Base-by-base conservation (phyloP, 2,113 vertebrate species). In the Hypocryptadius cinnamomeus region DNA sequence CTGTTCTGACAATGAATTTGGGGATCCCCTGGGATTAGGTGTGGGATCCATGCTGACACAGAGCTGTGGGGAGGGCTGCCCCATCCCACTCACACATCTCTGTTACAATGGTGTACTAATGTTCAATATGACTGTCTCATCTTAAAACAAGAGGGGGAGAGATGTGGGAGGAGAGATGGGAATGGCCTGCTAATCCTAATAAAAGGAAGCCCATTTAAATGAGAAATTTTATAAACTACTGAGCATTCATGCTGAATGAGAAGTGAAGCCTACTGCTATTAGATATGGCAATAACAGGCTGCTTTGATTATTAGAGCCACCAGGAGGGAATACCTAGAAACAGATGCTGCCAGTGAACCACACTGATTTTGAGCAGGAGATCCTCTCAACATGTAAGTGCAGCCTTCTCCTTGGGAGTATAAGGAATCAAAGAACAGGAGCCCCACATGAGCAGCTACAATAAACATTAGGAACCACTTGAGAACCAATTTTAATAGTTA, bases 1-100 rank as follows among this genome's bases (percentile, higher is more conserved):
- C 73, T 80, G 85, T 86, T 65, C 66, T 93, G 78, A 48, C 93
- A 91, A 93, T 85, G 94, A 85, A 82, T 95, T 80, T 92, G 79
- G 56, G 94, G 68, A 79, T 95, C 76, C 90, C 79, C 63, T 30
- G 94, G 69, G 85, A 5, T 40, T 51, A 25, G 71, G 68, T 33
- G 14, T 22, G 47, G 78, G 30, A 8, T 51, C 69, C 33, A 39
- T 86, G 82, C 92, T 50, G 88, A 87, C 85, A 89, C 77, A 74
- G 87, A 44, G 47, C 90, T 76, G 25, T 35, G 60, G 53, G 63
- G 48, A 50, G 42, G 25, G 50, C 65, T 94, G 39, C 21, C 45
- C 2, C 37, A 7, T 28, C 93, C 59, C 82, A 31, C 69, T 87
- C 63, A 42, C 19, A 19, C 2, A 6, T 59, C 70, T 61, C 63